Percentiles rank a stretch among this genome's conserved stretches.
These are phyloP conservation scores for Atta colombica DNA, from an alignment of 1,140 invertebrate genomes.

Conservation along the genomic window DNA sequence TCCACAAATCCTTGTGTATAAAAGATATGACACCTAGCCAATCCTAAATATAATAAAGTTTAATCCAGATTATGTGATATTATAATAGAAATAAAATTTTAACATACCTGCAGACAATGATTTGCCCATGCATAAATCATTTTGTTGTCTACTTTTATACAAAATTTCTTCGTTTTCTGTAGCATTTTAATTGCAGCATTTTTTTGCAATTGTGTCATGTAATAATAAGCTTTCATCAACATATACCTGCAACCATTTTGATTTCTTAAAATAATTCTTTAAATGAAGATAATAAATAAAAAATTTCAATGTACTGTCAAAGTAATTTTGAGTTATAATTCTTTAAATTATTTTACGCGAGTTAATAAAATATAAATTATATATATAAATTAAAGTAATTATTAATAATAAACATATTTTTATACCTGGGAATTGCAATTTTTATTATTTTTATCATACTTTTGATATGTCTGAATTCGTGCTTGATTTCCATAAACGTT, in stretches of 20 bases:
- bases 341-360: not conserved
- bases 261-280: not conserved
- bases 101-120: slow-evolving; percentile 81
- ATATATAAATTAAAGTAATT: slow-evolving; percentile 2
- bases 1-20: slow-evolving; percentile 79
- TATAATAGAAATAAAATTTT: slow-evolving; percentile 9
- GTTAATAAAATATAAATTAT: not conserved
- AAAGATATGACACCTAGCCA: slow-evolving; percentile 78
- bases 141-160: slow-evolving; percentile 74
- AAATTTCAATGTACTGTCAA: not conserved
- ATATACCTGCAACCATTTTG: slow-evolving; percentile 76
- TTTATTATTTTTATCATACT: slow-evolving; percentile 76
- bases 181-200: slow-evolving; percentile 74
- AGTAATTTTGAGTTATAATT: not conserved
- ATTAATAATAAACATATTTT: not conserved
- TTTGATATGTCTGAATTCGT: slow-evolving; percentile 75
- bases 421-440: slow-evolving; percentile 80
- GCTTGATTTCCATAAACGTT: slow-evolving; percentile 74
- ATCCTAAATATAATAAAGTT: slow-evolving; percentile 69
- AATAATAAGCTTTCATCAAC: slow-evolving; percentile 81
- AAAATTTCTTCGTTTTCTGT: slow-evolving; percentile 71
- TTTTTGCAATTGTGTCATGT: slow-evolving; percentile 77
- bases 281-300: not conserved
- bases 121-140: slow-evolving; percentile 79
- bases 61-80: slow-evolving; percentile 19